Base-by-base conservation (phyloP, 2,888 invertebrate genomes). In the Barypeithes pellucidus region DNA sequence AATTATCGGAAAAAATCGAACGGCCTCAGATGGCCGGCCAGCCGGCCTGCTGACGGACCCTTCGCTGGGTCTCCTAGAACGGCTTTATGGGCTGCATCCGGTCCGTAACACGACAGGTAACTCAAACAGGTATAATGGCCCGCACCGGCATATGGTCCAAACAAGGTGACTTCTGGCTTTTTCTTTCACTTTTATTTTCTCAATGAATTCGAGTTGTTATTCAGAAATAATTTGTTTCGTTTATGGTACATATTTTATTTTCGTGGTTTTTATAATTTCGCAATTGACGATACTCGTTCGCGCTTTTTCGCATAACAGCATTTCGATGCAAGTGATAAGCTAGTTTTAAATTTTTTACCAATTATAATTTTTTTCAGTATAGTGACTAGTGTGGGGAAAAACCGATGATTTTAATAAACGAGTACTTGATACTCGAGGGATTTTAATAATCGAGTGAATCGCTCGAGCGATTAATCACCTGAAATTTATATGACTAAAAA, bases 41-140 rank as follows among this genome's bases (percentile, higher is more conserved):
- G 59, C 71, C 71, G 65, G 69, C 52, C 14, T 52, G 22, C 68
- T 14, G 39, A 36, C 39, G 65, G 65, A 39, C 71, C 71, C 57
- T 70, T 59, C n/a, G 33, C 45, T 60, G 43, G 71, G 24, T 47
- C 45, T 59, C 41, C 59, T 41, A 63, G 73, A 65, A 65, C 69
- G 61, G 65, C 73, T 73, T 74, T 70, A 71, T 67, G 74, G 70
- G 72, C 65, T 43, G 72, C 67, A 75, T 75, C 75, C 75, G 75
- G 71, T 75, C 67, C 68, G 52, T 41, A 66, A 41, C 54, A 12
- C 66, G 59, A 62, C 75, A 75, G 75, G 75, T 75, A 75, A 75
- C 59, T 73, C 63, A 67, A 67, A 75, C 75, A 75, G 75, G 75
- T 75, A 75, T 75, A 71, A 62, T 63, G 39, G 57, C 47, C 62